phyloP scores from a whole-genome alignment of 2,797 vertebrate species.

The Coendou prehensilis region DNA sequence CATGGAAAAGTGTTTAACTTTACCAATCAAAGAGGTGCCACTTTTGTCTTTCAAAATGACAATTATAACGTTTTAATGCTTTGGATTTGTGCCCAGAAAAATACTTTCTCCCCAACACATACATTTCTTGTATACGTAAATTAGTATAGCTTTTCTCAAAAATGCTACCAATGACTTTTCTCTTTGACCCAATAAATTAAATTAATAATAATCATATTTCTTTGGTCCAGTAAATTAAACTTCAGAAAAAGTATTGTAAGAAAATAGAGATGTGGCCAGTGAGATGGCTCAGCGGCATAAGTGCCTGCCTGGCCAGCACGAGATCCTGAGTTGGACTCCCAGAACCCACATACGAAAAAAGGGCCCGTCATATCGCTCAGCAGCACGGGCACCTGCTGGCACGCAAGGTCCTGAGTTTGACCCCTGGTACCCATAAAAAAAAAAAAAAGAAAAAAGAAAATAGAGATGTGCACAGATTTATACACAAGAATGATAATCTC shows the following conservation, averaged over 20 bases:
- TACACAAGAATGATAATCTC: conserved; percentile 24
- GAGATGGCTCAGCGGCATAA: too few relatives aligned
- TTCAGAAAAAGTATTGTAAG: conserved; percentile 47
- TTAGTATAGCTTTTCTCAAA: conserved; percentile 42
- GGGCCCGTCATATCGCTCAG: too few relatives aligned
- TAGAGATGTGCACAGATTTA: neutral
- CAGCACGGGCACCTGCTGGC: too few relatives aligned
- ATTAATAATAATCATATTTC: conserved; percentile 44
- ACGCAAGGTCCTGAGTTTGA: too few relatives aligned
- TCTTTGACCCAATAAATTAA: conserved; percentile 42
- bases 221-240: conserved; percentile 48
- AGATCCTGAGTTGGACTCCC: too few relatives aligned
- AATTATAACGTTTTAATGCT: conserved; percentile 23
- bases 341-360: too few relatives aligned
- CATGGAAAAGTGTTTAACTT: conserved; percentile 31
- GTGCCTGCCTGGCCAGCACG: too few relatives aligned
- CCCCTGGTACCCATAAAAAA: too few relatives aligned
- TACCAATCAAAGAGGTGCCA: conserved; percentile 39
- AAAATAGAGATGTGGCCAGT: neutral
- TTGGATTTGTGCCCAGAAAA: conserved; percentile 61
- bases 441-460: neutral
- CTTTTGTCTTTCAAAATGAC: conserved; percentile 63
- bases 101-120: neutral
- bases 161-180: conserved; percentile 16
- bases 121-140: conserved; percentile 53